Evolutionary conservation across 2,797 vertebrate genomes (phyloP).

Genomic region (Sebastes kiyomatsui): DNA sequence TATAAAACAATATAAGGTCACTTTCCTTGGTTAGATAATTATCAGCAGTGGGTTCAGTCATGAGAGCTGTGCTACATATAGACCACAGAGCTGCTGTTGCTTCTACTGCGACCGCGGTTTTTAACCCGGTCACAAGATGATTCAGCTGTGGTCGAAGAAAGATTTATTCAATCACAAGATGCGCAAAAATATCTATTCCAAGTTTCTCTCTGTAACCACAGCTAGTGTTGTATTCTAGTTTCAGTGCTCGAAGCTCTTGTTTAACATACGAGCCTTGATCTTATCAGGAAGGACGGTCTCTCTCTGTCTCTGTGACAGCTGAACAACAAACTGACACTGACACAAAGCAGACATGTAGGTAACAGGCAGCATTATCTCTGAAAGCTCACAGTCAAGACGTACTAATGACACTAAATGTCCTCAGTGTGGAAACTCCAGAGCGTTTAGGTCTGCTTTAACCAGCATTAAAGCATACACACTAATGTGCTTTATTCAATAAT

Average conservation of each 20-base stretch:
- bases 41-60: constrained; percentile 23
- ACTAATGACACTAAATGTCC: neutral
- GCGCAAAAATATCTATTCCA: neutral
- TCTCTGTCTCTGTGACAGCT: neutral
- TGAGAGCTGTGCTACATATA: constrained; percentile 13
- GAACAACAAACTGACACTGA: constrained; percentile 39
- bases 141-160: constrained; percentile 22
- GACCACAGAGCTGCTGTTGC: constrained; percentile 16
- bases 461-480: neutral
- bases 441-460: neutral
- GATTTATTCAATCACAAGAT: constrained; percentile 41
- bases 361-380: constrained; percentile 3
- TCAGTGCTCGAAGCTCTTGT: neutral
- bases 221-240: neutral
- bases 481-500: neutral
- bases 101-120: constrained; percentile 1
- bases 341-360: constrained; percentile 12
- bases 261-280: neutral
- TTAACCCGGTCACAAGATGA: constrained; percentile 50
- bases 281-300: neutral
- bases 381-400: neutral
- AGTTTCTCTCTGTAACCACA: neutral
- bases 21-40: neutral
- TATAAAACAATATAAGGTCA: neutral
- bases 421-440: neutral